Conservation (phyloP, 2,113 vertebrate species). For the Henicopernis longicauda region DNA sequence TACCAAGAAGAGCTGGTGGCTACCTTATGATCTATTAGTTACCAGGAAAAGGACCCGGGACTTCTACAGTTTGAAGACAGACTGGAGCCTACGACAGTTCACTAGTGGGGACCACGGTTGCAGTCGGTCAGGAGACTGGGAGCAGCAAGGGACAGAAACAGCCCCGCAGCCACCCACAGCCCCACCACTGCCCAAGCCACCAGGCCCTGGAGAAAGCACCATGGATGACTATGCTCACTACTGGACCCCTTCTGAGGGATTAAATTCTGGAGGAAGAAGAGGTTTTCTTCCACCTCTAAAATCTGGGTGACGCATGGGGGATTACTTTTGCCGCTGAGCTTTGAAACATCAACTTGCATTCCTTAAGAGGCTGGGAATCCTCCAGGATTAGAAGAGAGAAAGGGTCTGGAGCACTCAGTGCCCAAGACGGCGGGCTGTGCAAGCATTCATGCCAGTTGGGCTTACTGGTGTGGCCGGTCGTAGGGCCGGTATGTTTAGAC, state of each 20-base stretch:
- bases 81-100: neutral
- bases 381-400: neutral
- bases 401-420: neutral
- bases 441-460: neutral
- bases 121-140: fast-evolving
- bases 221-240: fast-evolving
- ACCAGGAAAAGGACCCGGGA: neutral
- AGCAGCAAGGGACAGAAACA: neutral
- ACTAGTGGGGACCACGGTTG: fast-evolving
- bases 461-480: neutral
- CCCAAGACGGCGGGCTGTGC: neutral
- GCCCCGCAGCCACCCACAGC: too few species aligned
- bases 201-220: neutral
- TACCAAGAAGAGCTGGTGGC: neutral
- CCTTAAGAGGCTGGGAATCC: neutral
- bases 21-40: neutral
- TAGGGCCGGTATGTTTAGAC: neutral
- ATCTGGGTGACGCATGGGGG: neutral
- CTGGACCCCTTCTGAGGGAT: neutral
- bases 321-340: neutral
- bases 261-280: neutral
- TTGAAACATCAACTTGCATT: neutral
- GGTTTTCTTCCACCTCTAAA: neutral
- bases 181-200: neutral
- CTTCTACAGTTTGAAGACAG: neutral